Base-by-base conservation (phyloP, 53 echinoderm and acorn worm species). In the Stichopus horrens region DNA sequence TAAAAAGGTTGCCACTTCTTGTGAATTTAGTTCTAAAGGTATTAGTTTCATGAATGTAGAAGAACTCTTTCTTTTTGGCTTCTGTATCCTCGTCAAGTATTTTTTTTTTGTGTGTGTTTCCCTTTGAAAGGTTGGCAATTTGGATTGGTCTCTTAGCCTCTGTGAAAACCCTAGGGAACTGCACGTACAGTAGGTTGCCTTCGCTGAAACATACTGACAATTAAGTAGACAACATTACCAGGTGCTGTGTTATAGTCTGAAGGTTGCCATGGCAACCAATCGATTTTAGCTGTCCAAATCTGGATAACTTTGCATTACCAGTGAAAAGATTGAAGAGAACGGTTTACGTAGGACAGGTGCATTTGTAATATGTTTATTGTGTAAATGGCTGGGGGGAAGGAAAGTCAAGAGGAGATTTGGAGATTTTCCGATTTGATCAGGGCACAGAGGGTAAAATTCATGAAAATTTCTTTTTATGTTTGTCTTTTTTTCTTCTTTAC, bases 401-500 rank as follows among this genome's bases (percentile, higher is more conserved):
- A 59, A 9, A 20, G 5, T 21, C 5, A 18, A 16, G 71, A 71
- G 19, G 16, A 20, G 71, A 16, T 59, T 59, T 59, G 0, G 8
- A 37, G 37, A 37, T 37, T 1, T 37, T 37, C 37, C 37, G 37
- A 37, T 37, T 37, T 37, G 37, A 37, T 37, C 37, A 37, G 37
- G 5, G 5, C 4, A 16, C 11, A 7, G 63, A 16, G 63, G 63
- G 63, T 16, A 9, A 63, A 63, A 13, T 23, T 80, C 54, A 0
- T 80, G 52, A 23, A 6, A 8, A 51, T 58, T 89, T 79, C 37
- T 76, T 14, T 23, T 18, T 78, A 23, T 21, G 5, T 65, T 82
- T 79, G 4, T 53, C n/a, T 63, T 55, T 74, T 54, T 11, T 55
- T 83, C 59, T 66, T 88, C 19, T 21, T 80, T 87, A 55, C 52